A percentile compares a stretch with the other conserved stretches of the same genome.
Evolutionary conservation across 2,113 vertebrate species (phyloP).

Genomic region (Physeter macrocephalus): DNA sequence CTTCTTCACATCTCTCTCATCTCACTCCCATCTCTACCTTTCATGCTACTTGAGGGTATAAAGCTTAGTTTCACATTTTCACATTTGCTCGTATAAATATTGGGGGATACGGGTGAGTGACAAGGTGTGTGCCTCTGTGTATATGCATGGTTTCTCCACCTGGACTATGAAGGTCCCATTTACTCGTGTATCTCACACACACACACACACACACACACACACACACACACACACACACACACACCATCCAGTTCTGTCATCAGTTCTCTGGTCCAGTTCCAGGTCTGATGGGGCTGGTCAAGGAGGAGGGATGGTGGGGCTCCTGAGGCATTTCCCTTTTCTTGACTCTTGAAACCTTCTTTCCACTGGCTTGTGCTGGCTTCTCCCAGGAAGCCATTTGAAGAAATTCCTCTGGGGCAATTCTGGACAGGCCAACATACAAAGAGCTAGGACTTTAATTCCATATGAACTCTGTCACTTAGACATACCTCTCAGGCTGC

Average conservation of each 20-base stretch:
- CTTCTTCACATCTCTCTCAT: neutral
- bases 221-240: too few relatives aligned
- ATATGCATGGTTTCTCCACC: neutral
- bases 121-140: neutral
- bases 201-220: neutral
- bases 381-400: neutral
- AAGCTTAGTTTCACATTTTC: constrained; percentile 6
- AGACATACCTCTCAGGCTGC: neutral
- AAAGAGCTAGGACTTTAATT: neutral
- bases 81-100: neutral
- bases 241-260: neutral
- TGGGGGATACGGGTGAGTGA: neutral
- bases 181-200: neutral
- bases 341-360: neutral
- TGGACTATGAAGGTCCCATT: neutral
- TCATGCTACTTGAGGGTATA: neutral
- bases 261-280: neutral
- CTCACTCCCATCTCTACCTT: neutral
- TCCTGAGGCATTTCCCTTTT: neutral
- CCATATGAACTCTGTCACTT: neutral
- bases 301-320: neutral
- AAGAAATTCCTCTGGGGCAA: neutral
- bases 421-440: neutral
- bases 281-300: neutral
- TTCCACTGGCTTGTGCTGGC: neutral